Percentiles rank a stretch among this genome's conserved stretches.
Conservation (phyloP, 2,113 vertebrate species). For the Rissa tridactyla region DNA sequence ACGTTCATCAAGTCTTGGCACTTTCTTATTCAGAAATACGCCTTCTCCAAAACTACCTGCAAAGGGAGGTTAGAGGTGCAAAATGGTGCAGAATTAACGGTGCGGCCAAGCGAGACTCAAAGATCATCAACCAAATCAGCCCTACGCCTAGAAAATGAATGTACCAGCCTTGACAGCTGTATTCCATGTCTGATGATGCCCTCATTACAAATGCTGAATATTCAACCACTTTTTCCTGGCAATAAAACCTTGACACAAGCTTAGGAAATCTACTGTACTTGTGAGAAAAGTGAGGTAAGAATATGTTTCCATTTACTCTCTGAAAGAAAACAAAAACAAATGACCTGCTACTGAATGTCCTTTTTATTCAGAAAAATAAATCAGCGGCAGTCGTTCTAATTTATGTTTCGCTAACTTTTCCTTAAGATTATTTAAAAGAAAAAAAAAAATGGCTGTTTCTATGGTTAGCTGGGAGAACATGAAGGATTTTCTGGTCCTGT, state of each 20-base stretch:
- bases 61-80: not conserved
- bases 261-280: conserved; percentile 83
- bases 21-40: not conserved
- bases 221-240: conserved; percentile 82
- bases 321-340: conserved; percentile 83
- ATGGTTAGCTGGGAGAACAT: conserved; percentile 32
- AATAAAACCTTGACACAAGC: conserved; percentile 63
- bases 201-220: conserved; percentile 66
- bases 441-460: conserved; percentile 27
- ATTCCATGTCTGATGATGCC: conserved; percentile 67
- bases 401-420: conserved; percentile 67
- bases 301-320: conserved; percentile 78
- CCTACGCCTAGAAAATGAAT: conserved; percentile 17
- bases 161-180: conserved; percentile 60
- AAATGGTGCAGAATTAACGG: not conserved
- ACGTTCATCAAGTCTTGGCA: not conserved
- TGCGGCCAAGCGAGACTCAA: not conserved
- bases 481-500: conserved; percentile 33
- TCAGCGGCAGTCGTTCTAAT: conserved; percentile 43
- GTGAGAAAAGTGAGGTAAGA: conserved; percentile 82
- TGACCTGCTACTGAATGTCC: conserved; percentile 78
- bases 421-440: conserved; percentile 43
- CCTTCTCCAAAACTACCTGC: not conserved
- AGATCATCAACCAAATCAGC: not conserved
- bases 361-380: conserved; percentile 76